Percentiles rank a stretch among this genome's conserved stretches.
phyloP scores from a whole-genome alignment of 2,797 vertebrate genomes.

The Amazona ochrocephala region DNA sequence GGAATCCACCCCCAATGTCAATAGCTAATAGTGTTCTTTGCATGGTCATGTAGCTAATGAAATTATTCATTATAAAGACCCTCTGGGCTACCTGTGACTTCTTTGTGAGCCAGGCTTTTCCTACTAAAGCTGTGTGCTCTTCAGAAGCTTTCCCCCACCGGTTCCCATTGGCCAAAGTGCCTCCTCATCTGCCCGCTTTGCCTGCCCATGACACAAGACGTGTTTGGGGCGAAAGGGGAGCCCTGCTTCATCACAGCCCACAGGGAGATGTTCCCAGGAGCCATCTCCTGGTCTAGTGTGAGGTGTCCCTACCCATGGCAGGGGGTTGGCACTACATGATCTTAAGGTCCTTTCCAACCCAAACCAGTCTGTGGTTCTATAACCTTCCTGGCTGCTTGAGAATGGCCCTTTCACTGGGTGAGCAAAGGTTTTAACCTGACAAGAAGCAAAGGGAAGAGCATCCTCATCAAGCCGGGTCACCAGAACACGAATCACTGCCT shows the following conservation, averaged over 20 bases:
- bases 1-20: neutral
- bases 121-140: accelerated
- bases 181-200: neutral
- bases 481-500: neutral
- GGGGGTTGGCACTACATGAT: neutral
- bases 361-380: neutral
- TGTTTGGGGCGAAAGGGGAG: neutral
- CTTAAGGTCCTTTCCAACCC: neutral
- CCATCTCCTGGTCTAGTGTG: neutral
- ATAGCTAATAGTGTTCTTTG: neutral
- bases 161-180: neutral
- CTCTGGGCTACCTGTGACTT: neutral
- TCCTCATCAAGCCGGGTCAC: neutral
- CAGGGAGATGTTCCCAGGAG: neutral
- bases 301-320: neutral
- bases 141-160: neutral
- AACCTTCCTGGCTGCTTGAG: neutral
- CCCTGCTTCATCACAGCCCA: accelerated
- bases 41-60: neutral
- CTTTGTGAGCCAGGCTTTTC: neutral
- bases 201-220: neutral
- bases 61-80: neutral
- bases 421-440: neutral
- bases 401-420: accelerated
- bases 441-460: neutral